Base-by-base conservation (phyloP, 2,888 invertebrate genomes). In the Hedya salicella region DNA sequence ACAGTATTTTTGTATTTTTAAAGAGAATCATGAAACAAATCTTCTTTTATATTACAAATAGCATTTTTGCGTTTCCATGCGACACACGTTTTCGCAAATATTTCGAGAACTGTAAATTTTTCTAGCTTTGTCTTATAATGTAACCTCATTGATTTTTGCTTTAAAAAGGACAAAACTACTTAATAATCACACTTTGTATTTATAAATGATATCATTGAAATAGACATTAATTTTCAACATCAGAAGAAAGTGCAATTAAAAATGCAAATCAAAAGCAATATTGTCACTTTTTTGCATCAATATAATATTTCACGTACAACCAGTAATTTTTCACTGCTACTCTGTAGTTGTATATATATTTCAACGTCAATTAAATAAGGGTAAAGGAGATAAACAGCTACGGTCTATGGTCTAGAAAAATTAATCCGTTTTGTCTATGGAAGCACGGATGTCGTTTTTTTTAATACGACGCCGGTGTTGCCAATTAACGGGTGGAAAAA, bases 401-500 rank as follows among this genome's bases (percentile, higher is more conserved):
- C 57, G 30, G 16, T 62, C 62, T 54, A 39, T 62, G 30, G 54
- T 62, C 46, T 53, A 52, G 62, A 53, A 62, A 44, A 14, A 8
- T 25, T 25, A 25, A 62, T 13, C 53, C 53, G 32, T 62, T 13
- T 30, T 36, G 44, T 25, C 54, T 62, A 46, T 54, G 54, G 32
- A 53, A 44, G 53, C 32, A 11, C 14, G 25, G 11, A 25, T 25
- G 25, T 6, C 25, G 19, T 36, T 52, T 39, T 62, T 62, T 52
- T 17, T 17, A 13, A 13, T 21, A 11, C 3, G 32, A 11, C 52
- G 40, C 36, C 19, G 2, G 48, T 54, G 39, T 62, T 62, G 54
- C 62, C 62, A 54, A 62, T 62, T 62, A 54, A 62, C 54, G 36
- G 36, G 17, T 49, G 19, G 36, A 62, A 62, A 62, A n/a, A 62